Base-by-base conservation (phyloP, 2,888 invertebrate species). In the Branchinecta sandiegonensis region DNA sequence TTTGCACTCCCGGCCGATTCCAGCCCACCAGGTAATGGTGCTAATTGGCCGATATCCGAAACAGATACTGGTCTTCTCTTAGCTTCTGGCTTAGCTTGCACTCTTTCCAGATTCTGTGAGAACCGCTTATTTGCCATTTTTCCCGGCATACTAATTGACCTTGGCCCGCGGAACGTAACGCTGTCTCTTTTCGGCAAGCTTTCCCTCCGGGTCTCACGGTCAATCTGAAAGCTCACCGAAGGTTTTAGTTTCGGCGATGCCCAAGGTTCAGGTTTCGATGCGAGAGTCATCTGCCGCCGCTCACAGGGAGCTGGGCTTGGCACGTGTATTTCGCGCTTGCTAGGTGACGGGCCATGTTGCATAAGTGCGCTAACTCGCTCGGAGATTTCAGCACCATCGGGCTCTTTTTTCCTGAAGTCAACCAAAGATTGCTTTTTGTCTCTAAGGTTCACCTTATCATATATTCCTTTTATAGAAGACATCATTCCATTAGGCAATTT, bases 251-350 rank as follows among this genome's bases (percentile, higher is more conserved):
- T 56, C 17, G 56, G 56, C n/a, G 56, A 56, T 14, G 56, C n/a
- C 56, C 56, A 56, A 7, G 56, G 56, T 56, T 56, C 17, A 56
- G 14, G n/a, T 14, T 56, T 56, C 14, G n/a, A 8, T 56, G 56
- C n/a, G 37, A 37, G 37, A 56, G 56, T 17, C 8, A 56, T 56
- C 17, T n/a, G 56, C 8, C 17, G n/a, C 17, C 56, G 56, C 8
- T n/a, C 56, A 56, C n/a, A 56, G 17, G 56, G 56, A 8, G 56
- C 56, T 56, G 56, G 56, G 17, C 56, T 56, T 56, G 56, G 56
- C 1, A 56, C 56, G 17, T n/a, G 8, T 14, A 14, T 14, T 56
- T 56, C 56, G 14, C 17, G 56, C n/a, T 8, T 56, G 17, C 8
- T 56, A 14, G n/a, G 56, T 14, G 56, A 8, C n/a, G 56, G 56